phyloP scores from a whole-genome alignment of 1,140 invertebrate genomes.

The Drosophila parabipectinata region DNA sequence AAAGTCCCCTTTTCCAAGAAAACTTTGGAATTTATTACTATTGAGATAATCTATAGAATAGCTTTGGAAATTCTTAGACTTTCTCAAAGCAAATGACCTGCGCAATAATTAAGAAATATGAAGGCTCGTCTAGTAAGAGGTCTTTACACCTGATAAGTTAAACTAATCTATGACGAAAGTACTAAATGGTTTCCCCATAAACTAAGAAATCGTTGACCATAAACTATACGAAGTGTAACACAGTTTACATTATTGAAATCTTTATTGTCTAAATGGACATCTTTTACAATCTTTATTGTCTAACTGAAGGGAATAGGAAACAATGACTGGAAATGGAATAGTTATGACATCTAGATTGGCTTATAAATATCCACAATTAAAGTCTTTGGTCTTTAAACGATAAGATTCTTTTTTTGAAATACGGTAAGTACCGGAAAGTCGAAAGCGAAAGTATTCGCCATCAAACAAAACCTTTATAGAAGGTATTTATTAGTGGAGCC shows the following conservation, averaged over 20 bases:
- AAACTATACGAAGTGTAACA: not conserved
- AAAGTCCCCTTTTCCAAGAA: not conserved
- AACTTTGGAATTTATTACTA: no score
- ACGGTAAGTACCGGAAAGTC: not conserved
- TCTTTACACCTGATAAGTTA: not conserved
- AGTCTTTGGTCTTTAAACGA: not conserved
- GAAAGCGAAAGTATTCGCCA: not conserved
- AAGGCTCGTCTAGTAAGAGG: not conserved
- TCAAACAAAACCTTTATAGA: not conserved
- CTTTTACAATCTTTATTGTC: no score
- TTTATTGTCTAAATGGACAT: no score
- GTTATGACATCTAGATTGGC: not conserved
- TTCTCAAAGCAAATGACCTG: slow-evolving; percentile 10
- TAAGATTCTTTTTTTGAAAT: not conserved
- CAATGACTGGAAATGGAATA: no score
- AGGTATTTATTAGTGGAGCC: slow-evolving; percentile 11
- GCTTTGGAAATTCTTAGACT: not conserved
- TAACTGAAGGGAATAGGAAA: no score
- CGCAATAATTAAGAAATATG: not conserved
- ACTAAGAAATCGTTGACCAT: not conserved
- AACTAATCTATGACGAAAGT: slow-evolving; percentile 11
- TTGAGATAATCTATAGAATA: not conserved
- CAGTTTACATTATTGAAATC: no score
- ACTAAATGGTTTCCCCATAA: not conserved
- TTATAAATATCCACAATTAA: slow-evolving; percentile 1